phyloP scores from a whole-genome alignment of 1,140 invertebrate species.

The Goniozus legneri region DNA sequence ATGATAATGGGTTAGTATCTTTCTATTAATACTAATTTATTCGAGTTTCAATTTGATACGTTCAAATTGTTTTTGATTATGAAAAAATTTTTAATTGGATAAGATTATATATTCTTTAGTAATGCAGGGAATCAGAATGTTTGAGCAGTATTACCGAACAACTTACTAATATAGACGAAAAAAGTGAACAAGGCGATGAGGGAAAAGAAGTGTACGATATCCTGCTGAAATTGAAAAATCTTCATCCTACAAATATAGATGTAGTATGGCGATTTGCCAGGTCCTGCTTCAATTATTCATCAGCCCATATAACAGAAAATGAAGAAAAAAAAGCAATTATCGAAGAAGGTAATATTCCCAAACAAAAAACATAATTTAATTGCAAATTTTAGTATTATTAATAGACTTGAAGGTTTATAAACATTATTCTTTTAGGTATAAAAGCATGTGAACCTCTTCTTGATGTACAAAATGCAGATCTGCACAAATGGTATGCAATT shows the following conservation, averaged over 20 bases:
- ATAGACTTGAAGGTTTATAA: constrained; percentile 1
- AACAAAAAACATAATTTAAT: background rate
- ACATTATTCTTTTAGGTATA: constrained; percentile 50
- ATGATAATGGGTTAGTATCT: constrained; percentile 38
- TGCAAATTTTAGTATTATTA: background rate
- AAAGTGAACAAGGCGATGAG: constrained; percentile 21
- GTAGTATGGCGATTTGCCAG: constrained; percentile 70
- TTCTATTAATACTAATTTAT: constrained; percentile 1
- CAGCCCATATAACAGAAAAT: constrained; percentile 48
- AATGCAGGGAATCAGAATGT: constrained; percentile 46
- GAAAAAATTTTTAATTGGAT: constrained; percentile 38
- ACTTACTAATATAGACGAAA: constrained; percentile 31
- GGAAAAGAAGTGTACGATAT: constrained; percentile 34
- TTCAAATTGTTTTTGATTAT: constrained; percentile 18
- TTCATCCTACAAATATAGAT: constrained; percentile 51
- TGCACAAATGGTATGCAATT: constrained; percentile 80
- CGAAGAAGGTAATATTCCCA: constrained; percentile 55
- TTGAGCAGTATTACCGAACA: constrained; percentile 17
- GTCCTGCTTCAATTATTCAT: constrained; percentile 60
- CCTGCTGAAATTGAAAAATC: constrained; percentile 40
- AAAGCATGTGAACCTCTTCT: constrained; percentile 61
- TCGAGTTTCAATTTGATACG: constrained; percentile 5
- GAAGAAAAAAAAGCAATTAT: constrained; percentile 57
- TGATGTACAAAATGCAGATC: constrained; percentile 56
- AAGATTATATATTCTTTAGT: constrained; percentile 44